Base-by-base conservation (phyloP, 2,113 vertebrate species). In the Pongo abelii region DNA sequence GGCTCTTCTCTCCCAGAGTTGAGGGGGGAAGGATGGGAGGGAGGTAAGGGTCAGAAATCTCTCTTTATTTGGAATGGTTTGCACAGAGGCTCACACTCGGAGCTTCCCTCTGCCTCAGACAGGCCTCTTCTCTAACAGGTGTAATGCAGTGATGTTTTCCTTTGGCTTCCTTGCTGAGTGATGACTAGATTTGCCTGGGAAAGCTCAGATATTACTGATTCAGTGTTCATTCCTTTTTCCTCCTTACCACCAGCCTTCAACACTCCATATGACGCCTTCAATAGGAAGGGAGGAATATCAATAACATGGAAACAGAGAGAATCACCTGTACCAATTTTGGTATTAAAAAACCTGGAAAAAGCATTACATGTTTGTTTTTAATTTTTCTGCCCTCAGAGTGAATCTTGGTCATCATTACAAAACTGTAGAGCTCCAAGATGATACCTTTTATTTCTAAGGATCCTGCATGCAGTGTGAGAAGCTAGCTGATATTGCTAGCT, bases 391-490 rank as follows among this genome's bases (percentile, higher is more conserved):
- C 77, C 3, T 93, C 55, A 38, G 16, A 88, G 27, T 52, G 20
- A 55, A 3, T 57, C 72, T 89, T 67, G 50, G 38, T 40, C 77
- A 35, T n/a, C 4, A 1, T n/a, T 48, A 46, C 8, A 90, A 59
- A 72, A 59, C 5, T 35, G 43, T 11, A 20, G n/a, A 72, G 12
- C 25, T 8, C 25, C 11, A 64, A 7, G 46, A 38, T n/a, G 27
- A 55, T 1, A 13, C 20, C 30, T 74, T 48, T 50, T 14, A n/a
- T 25, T 72, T 32, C 4, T 5, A 70, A 48, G n/a, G 4, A 77
- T 48, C 57, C 85, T 14, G 6, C 11, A 16, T 0, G 0, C 1
- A 25, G 7, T 6, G 70, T 75, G 6, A 17, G 16, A 48, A 8
- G 11, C n/a, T 32, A 30, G 3, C 0, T 11, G 61, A 43, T 48